Conservation (phyloP, 1,140 invertebrate species). For the Cyrtorhinus lividipennis region DNA sequence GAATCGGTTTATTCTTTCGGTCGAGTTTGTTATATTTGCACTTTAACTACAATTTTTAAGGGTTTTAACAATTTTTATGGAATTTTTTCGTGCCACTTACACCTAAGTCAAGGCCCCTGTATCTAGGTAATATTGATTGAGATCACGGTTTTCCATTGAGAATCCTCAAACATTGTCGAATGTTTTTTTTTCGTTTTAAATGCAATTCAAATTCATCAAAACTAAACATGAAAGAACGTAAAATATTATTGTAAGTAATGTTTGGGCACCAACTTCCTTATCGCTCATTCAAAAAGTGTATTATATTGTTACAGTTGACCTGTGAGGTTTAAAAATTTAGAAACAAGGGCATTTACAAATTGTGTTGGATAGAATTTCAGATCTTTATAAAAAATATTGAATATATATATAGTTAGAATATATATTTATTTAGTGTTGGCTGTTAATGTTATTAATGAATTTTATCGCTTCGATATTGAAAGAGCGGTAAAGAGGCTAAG, state of each 20-base stretch:
- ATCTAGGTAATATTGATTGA: too few relatives aligned
- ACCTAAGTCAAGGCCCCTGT: not conserved
- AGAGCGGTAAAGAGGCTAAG: constrained; percentile 14
- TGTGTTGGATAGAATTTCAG: constrained; percentile 19
- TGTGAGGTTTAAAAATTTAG: constrained; percentile 9
- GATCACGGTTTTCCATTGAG: too few relatives aligned
- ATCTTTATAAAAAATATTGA: constrained; percentile 19
- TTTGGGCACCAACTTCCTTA: constrained; percentile 19
- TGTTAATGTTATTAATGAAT: constrained; percentile 25
- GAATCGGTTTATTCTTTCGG: not conserved
- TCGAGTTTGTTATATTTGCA: not conserved
- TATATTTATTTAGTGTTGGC: constrained; percentile 20
- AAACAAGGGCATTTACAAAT: constrained; percentile 18
- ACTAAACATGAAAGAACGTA: too few relatives aligned
- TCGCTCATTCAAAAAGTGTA: constrained; percentile 16
- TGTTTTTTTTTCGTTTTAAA: too few relatives aligned
- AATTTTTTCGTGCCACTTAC: not conserved
- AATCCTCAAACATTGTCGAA: too few relatives aligned
- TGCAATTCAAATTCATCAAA: too few relatives aligned
- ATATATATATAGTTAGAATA: constrained; percentile 20
- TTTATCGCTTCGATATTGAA: constrained; percentile 13
- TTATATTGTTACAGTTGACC: not conserved
- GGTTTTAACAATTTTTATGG: not conserved
- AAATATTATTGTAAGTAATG: constrained; percentile 9
- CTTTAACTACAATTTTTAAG: not conserved